Evolutionary conservation across 64 coral and sea anemone species (phyloP).

Genomic region (Montipora sp.): DNA sequence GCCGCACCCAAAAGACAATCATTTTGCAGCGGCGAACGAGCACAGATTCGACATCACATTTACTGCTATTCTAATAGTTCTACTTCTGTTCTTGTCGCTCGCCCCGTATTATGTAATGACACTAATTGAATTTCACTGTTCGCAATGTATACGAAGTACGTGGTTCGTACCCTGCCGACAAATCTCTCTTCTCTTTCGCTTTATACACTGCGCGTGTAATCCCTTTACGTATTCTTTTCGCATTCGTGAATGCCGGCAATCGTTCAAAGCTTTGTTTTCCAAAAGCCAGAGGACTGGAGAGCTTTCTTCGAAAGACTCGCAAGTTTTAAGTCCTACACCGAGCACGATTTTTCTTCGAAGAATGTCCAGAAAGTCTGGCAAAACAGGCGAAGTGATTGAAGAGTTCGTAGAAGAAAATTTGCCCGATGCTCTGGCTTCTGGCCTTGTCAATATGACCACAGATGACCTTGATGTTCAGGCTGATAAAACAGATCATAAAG

Average conservation of each 20-base stretch:
- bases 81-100: constrained; percentile 3
- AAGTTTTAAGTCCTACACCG: too few species aligned
- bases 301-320: background rate
- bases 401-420: background rate
- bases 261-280: constrained; percentile 28
- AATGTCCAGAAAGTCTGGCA: background rate
- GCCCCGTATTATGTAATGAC: constrained; percentile 32
- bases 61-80: constrained; percentile 40
- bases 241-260: constrained; percentile 23
- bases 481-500: background rate
- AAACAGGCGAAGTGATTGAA: background rate
- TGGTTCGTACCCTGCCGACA: constrained; percentile 17
- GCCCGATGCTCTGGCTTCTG: background rate
- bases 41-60: constrained; percentile 15
- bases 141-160: background rate
- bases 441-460: background rate
- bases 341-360: background rate
- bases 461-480: background rate
- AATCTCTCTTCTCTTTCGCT: constrained; percentile 35
- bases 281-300: background rate
- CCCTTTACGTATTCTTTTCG: constrained; percentile 47
- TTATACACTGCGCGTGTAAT: constrained; percentile 14
- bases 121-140: constrained; percentile 26
- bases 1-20: background rate
- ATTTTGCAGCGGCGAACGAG: background rate